These are phyloP conservation scores for Eugnorisma glareosa DNA, from an alignment of 2,888 invertebrate genomes.

Conservation along the genomic window DNA sequence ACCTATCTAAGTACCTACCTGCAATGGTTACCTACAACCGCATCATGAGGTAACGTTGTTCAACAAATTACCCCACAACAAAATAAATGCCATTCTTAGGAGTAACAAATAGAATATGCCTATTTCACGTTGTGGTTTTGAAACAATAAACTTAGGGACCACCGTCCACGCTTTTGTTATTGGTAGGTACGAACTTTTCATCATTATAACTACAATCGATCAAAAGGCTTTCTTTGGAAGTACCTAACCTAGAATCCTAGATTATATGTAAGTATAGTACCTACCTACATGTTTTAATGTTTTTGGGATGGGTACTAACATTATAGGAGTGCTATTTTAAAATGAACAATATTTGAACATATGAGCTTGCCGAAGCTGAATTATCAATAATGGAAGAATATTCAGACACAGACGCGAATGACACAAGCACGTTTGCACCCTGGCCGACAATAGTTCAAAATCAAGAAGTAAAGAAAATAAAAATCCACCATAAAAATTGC, in stretches of 20 bases:
- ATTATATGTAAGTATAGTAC: not conserved
- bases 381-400: no score
- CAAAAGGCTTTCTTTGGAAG: not conserved
- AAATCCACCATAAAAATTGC: no score
- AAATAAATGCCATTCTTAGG: conserved; percentile 31
- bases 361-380: no score
- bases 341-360: no score
- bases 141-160: not conserved
- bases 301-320: not conserved
- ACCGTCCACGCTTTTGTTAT: not conserved
- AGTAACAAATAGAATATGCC: conserved; percentile 14
- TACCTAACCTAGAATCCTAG: not conserved
- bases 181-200: not conserved
- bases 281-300: not conserved
- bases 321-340: no score
- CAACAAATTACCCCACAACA: conserved; percentile 12
- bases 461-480: no score
- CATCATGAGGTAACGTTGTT: conserved; percentile 24
- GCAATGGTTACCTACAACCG: conserved; percentile 16
- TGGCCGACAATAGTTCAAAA: no score
- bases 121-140: not conserved
- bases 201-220: not conserved
- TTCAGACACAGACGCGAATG: no score
- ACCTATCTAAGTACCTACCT: not conserved
- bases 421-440: no score